These are phyloP conservation scores for Loris lydekkerianus DNA, from an alignment of 2,797 vertebrate genomes.

Conservation along the genomic window DNA sequence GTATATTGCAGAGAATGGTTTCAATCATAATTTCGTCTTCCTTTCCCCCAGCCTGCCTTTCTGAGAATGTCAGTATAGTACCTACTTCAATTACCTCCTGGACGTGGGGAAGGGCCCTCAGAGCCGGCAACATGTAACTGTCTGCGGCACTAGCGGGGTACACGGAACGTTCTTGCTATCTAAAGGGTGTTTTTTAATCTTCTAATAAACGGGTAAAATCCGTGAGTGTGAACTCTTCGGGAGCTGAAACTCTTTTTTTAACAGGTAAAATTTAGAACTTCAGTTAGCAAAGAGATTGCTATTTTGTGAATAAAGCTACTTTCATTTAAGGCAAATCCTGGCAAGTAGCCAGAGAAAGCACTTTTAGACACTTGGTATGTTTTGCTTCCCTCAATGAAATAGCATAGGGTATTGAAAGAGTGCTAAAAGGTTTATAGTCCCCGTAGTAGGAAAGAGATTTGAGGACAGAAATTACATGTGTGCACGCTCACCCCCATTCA, in stretches of 20 bases:
- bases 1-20: not conserved
- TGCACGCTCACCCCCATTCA: too few relatives aligned
- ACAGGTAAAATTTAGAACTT: not conserved
- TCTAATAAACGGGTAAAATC: not conserved
- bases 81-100: not conserved
- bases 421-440: not conserved
- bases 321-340: constrained; percentile 1
- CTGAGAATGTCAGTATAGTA: not conserved
- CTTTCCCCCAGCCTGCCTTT: not conserved
- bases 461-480: not conserved
- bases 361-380: not conserved
- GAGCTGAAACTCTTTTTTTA: not conserved
- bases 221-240: not conserved
- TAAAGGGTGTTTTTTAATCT: not conserved
- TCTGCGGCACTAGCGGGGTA: not conserved
- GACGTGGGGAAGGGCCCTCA: not conserved
- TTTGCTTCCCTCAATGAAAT: not conserved
- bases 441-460: not conserved
- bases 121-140: not conserved
- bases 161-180: not conserved
- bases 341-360: constrained; percentile 3
- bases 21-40: not conserved
- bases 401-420: not conserved
- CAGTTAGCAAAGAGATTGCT: not conserved
- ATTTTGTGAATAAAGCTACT: constrained; percentile 21